Conservation (phyloP, 1,140 invertebrate species). For the Pseudomyrmex pallidus region DNA sequence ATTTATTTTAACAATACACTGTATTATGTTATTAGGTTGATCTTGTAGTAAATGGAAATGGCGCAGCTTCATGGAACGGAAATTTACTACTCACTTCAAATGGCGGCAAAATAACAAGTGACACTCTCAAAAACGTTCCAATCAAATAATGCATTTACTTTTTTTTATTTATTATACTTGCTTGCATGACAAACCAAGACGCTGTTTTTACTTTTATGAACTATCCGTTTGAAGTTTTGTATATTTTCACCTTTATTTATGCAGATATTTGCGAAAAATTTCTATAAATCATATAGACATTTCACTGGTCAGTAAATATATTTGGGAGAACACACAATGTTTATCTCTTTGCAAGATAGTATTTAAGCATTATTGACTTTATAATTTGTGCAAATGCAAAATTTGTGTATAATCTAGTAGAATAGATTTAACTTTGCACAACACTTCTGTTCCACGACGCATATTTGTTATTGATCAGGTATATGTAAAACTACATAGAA, state of each 20-base stretch:
- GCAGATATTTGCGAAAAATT: too few relatives aligned
- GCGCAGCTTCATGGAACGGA: constrained; percentile 93
- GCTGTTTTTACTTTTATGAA: constrained; percentile 1
- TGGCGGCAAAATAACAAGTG: constrained; percentile 89
- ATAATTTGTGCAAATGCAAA: too few relatives aligned
- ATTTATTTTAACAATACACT: constrained; percentile 52
- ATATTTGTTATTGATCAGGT: too few relatives aligned
- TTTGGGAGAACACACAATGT: too few relatives aligned
- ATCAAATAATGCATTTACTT: constrained; percentile 88
- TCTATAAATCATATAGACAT: too few relatives aligned
- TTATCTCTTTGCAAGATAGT: too few relatives aligned
- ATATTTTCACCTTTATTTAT: constrained; percentile 3
- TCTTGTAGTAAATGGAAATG: constrained; percentile 91
- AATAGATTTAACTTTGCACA: too few relatives aligned
- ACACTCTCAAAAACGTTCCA: constrained; percentile 90
- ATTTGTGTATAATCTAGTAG: too few relatives aligned
- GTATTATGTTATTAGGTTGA: constrained; percentile 86
- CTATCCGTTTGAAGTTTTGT: neutral
- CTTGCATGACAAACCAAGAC: neutral
- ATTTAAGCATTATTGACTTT: too few relatives aligned
- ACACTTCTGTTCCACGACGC: too few relatives aligned
- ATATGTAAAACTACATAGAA: too few relatives aligned
- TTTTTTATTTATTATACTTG: neutral
- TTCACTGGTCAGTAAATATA: too few relatives aligned
- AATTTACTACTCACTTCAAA: constrained; percentile 89